phyloP scores from a whole-genome alignment of 2,888 invertebrate genomes.

The Cerastis rubricosa region DNA sequence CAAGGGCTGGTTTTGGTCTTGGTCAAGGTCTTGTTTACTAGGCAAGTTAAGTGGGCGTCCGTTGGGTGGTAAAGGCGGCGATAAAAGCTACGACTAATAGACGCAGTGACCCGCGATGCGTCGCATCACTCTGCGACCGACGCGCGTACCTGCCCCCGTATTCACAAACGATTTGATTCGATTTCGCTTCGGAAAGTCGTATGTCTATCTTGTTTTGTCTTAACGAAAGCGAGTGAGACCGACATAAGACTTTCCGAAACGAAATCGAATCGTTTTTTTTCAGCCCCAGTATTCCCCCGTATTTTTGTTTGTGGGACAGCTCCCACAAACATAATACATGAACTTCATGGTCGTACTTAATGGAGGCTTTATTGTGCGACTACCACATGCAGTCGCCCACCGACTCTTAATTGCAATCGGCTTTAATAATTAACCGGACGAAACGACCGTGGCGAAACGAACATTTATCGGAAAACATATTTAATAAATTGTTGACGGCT shows the following conservation, averaged over 20 bases:
- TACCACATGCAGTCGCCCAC: conserved; percentile 70
- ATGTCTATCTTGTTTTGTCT: too few relatives aligned
- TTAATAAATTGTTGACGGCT: conserved; percentile 67
- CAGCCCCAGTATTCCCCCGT: too few relatives aligned
- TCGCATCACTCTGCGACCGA: conserved; percentile 27
- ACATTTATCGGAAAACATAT: conserved; percentile 77
- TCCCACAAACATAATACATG: conserved; percentile 76
- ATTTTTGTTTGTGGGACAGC: too few relatives aligned
- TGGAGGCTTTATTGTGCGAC: conserved; percentile 72
- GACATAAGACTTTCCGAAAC: too few relatives aligned
- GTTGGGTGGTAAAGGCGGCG: conserved; percentile 47
- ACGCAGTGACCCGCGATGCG: conserved; percentile 47
- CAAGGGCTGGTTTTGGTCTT: conserved; percentile 6
- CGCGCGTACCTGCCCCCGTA: neutral
- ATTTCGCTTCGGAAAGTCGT: too few relatives aligned
- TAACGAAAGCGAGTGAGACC: too few relatives aligned
- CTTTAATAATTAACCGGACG: conserved; percentile 75
- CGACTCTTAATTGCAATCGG: conserved; percentile 74
- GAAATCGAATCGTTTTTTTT: too few relatives aligned
- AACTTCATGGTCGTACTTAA: conserved; percentile 73
- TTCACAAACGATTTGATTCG: too few relatives aligned
- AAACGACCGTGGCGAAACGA: conserved; percentile 62
- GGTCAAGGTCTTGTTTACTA: conserved; percentile 34
- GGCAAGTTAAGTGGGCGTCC: conserved; percentile 48
- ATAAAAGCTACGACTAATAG: conserved; percentile 74